A percentile compares a stretch with the other conserved stretches of the same genome.
Conservation (phyloP, 2,113 vertebrate genomes). For the Carassius gibelio region DNA sequence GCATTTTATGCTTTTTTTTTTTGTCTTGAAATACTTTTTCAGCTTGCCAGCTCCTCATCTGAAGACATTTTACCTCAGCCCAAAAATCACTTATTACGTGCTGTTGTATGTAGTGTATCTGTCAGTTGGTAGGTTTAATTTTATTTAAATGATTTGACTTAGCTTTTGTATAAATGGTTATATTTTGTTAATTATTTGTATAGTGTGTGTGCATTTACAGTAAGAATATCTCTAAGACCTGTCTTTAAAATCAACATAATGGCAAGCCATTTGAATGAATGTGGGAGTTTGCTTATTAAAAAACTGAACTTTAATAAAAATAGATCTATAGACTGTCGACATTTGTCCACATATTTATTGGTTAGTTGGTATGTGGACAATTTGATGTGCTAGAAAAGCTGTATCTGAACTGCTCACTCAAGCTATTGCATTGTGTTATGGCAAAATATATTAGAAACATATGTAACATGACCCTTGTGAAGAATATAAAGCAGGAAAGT, state of each 20-base stretch:
- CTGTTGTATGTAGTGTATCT: constrained; percentile 61
- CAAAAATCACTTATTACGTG: neutral
- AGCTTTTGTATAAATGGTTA: neutral
- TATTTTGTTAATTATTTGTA: neutral
- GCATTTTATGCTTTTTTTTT: constrained; percentile 34
- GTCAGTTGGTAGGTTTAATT: neutral
- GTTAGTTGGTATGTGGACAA: neutral
- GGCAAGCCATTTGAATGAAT: neutral
- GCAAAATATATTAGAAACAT: neutral
- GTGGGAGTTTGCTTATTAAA: neutral
- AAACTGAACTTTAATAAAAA: neutral
- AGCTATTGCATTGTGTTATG: neutral
- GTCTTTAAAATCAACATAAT: neutral
- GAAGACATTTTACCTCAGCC: neutral
- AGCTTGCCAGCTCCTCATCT: neutral
- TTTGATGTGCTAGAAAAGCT: neutral
- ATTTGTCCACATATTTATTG: too few relatives aligned
- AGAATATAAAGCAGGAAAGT: neutral
- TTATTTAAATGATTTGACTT: neutral
- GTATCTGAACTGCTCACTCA: neutral
- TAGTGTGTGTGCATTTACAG: neutral
- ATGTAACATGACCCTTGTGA: neutral
- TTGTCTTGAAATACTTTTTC: constrained; percentile 14
- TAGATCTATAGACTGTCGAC: too few relatives aligned
- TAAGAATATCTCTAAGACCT: neutral